These are phyloP conservation scores for Cyclina sinensis DNA, from an alignment of 1,140 invertebrate species.

Conservation along the genomic window DNA sequence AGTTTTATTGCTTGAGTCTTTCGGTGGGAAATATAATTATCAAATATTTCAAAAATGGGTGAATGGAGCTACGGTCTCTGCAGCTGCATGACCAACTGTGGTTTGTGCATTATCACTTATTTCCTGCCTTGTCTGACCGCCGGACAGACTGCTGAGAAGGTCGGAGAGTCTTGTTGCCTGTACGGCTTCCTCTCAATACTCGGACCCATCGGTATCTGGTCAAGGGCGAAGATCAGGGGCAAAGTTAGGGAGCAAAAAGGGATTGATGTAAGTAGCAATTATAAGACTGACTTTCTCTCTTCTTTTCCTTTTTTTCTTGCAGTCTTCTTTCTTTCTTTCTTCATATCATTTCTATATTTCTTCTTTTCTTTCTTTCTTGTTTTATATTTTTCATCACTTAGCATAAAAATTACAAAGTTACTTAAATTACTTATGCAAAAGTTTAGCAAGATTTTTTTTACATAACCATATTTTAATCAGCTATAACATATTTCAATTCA, in stretches of 20 bases:
- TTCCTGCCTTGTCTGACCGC: conserved; percentile 81
- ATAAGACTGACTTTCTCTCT: too few relatives aligned
- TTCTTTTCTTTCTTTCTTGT: too few relatives aligned
- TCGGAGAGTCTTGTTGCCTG: conserved; percentile 79
- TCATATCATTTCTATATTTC: too few relatives aligned
- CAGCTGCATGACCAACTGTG: conserved; percentile 80
- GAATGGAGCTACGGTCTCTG: conserved; percentile 80
- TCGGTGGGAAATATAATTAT: neutral
- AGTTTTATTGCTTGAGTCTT: neutral
- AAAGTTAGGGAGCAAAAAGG: conserved; percentile 74
- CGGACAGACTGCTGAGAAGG: conserved; percentile 81
- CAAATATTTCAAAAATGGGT: conserved; percentile 66
- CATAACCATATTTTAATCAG: too few relatives aligned
- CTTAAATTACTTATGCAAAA: too few relatives aligned
- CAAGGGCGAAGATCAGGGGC: conserved; percentile 68
- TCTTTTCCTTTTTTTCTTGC: too few relatives aligned
- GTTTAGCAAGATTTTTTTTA: too few relatives aligned
- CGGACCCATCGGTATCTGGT: conserved; percentile 62
- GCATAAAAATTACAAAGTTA: too few relatives aligned
- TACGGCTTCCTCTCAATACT: conserved; percentile 75
- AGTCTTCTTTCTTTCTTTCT: too few relatives aligned
- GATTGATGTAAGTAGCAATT: conserved; percentile 70
- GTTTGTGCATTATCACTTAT: conserved; percentile 81
- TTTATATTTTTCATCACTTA: too few relatives aligned
- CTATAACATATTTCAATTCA: too few relatives aligned